A percentile compares a stretch with the other conserved stretches of the same genome.
Conservation (phyloP, 2,113 vertebrate species). For the Tylochromis polylepis region DNA sequence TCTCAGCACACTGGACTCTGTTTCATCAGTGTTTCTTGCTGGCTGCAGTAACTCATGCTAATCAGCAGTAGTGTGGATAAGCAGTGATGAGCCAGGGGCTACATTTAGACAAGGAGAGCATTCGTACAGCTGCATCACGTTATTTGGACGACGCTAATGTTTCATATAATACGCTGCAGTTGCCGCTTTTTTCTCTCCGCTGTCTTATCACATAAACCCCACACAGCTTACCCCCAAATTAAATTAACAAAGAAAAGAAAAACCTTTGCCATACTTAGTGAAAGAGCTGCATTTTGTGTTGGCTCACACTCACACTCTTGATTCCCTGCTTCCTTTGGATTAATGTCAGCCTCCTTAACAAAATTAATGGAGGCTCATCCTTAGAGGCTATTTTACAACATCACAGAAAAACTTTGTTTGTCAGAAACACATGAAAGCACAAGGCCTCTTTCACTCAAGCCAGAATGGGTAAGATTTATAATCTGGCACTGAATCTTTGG, state of each 20-base stretch:
- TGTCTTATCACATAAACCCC: not conserved
- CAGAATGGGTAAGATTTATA: not conserved
- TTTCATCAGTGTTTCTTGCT: not conserved
- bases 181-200: not conserved
- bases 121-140: not conserved
- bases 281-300: not conserved
- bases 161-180: not conserved
- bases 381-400: not conserved
- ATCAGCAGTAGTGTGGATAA: not conserved
- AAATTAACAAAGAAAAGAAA: not conserved
- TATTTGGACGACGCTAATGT: constrained; percentile 1
- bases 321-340: not conserved
- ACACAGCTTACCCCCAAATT: not conserved
- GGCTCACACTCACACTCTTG: not conserved
- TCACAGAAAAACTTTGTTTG: not conserved
- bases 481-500: not conserved
- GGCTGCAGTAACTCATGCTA: not conserved
- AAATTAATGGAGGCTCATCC: not conserved
- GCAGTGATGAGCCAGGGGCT: not conserved
- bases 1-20: not conserved
- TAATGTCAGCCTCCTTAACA: not conserved
- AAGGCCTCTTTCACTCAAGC: not conserved
- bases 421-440: not conserved
- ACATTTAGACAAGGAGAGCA: not conserved
- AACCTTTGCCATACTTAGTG: not conserved